Conservation (phyloP, 2,113 vertebrate species). For the Chamaea fasciata region DNA sequence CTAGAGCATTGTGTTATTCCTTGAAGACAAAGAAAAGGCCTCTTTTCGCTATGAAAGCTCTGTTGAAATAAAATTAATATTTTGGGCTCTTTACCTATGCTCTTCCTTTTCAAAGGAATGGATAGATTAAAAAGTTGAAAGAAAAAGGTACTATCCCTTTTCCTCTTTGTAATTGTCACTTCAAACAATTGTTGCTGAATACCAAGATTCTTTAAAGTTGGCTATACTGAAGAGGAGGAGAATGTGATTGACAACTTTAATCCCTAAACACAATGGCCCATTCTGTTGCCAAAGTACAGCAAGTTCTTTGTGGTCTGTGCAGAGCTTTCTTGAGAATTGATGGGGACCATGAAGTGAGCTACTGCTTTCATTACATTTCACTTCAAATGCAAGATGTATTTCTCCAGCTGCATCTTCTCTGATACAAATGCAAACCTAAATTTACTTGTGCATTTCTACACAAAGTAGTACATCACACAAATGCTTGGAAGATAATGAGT, state of each 20-base stretch:
- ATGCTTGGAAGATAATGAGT: not conserved
- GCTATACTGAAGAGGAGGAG: not conserved
- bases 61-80: not conserved
- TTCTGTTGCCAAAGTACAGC: not conserved
- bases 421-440: not conserved
- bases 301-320: not conserved
- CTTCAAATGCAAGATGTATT: conserved; percentile 13
- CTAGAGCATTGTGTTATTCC: not conserved
- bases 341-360: not conserved
- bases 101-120: not conserved
- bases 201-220: not conserved
- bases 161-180: not conserved
- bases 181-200: not conserved
- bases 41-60: not conserved
- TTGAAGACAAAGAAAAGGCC: not conserved
- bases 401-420: not conserved
- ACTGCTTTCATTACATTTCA: not conserved
- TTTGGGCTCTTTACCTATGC: not conserved
- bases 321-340: conserved; percentile 16
- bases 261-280: not conserved
- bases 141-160: not conserved
- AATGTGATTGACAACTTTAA: not conserved
- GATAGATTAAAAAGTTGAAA: not conserved
- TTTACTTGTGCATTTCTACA: not conserved
- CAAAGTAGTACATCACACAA: not conserved